These are phyloP conservation scores for Shargacucullia verbasci DNA, from an alignment of 2,888 invertebrate species.

Conservation along the genomic window DNA sequence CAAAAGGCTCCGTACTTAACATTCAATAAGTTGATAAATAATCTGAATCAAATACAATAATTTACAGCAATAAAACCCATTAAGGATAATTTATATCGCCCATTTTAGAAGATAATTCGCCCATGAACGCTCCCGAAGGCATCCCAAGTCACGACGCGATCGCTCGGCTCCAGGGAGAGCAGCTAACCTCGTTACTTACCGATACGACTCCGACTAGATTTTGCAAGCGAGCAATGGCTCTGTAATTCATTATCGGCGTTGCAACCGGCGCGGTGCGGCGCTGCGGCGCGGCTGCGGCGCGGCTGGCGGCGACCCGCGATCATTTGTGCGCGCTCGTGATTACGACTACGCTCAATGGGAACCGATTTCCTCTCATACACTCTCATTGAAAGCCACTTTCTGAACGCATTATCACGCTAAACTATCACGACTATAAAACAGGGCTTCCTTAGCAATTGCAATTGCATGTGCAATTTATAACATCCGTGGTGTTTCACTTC, in stretches of 20 bases:
- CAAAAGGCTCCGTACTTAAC: conserved; percentile 40
- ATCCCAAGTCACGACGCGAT: conserved; percentile 78
- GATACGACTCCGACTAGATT: conserved; percentile 77
- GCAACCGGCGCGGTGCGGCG: conserved; percentile 58
- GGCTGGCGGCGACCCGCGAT: conserved; percentile 54
- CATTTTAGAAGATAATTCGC: conserved; percentile 81
- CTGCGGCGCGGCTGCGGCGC: conserved; percentile 29
- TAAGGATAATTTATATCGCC: conserved; percentile 80
- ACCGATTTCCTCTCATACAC: conserved; percentile 75
- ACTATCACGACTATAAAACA: conserved; percentile 71
- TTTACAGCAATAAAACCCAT: conserved; percentile 79
- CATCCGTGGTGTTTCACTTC: conserved; percentile 56
- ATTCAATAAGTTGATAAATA: conserved; percentile 66
- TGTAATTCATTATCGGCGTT: conserved; percentile 83
- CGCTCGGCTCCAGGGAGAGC: conserved; percentile 64
- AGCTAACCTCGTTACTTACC: conserved; percentile 81
- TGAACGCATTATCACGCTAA: conserved; percentile 71
- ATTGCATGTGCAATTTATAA: conserved; percentile 66
- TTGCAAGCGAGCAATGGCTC: conserved; percentile 81
- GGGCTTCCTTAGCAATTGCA: conserved; percentile 63
- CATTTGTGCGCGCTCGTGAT: conserved; percentile 78
- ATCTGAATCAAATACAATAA: conserved; percentile 71
- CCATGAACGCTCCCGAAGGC: conserved; percentile 81
- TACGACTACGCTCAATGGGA: conserved; percentile 76
- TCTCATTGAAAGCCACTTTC: conserved; percentile 73